Conservation (phyloP, 2,113 vertebrate genomes). For the Gymnobelideus leadbeateri region DNA sequence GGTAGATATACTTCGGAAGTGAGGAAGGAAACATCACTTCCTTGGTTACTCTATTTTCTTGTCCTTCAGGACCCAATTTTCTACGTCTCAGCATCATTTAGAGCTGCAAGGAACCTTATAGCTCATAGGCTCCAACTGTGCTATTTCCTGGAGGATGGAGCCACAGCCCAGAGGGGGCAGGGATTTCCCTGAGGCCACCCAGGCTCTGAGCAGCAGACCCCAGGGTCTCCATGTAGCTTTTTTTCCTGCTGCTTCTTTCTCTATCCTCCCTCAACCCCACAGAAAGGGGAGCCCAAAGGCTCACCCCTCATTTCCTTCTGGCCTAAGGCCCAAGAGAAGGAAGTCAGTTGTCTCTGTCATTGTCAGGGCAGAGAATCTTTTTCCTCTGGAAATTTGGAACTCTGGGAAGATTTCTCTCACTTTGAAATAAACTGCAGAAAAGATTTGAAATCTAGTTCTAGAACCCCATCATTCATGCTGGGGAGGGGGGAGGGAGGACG, state of each 20-base stretch:
- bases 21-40: neutral
- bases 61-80: neutral
- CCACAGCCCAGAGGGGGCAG: neutral
- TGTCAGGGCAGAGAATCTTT: neutral
- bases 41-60: neutral
- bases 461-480: neutral
- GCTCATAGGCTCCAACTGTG: neutral
- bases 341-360: neutral
- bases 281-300: neutral
- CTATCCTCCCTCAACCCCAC: neutral
- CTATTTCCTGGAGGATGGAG: too few species aligned
- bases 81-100: neutral
- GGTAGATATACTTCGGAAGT: neutral
- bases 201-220: neutral
- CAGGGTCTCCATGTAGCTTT: neutral
- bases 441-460: neutral
- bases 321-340: neutral
- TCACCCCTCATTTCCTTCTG: neutral
- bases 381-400: neutral
- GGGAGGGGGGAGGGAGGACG: too few species aligned
- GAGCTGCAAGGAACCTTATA: neutral
- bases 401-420: neutral
- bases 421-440: neutral
- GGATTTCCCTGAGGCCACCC: neutral
- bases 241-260: neutral